Conservation (phyloP, 1,140 invertebrate genomes). For the Anastrepha ludens region DNA sequence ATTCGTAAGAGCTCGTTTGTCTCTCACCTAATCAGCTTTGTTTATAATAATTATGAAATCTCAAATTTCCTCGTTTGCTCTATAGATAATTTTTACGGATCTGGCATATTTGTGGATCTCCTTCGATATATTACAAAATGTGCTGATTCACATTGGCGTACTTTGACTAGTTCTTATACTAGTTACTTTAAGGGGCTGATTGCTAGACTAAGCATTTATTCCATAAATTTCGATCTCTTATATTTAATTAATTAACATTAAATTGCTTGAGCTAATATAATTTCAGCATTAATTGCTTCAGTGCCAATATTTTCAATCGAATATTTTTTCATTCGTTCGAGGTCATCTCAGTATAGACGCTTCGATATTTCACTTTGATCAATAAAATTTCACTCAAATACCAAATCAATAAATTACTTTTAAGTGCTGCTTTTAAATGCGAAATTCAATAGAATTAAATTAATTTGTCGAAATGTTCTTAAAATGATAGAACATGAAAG, state of each 20-base stretch:
- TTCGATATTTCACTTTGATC: conserved; percentile 48
- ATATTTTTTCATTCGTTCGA: neutral
- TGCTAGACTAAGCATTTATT: too few relatives aligned
- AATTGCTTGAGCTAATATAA: neutral
- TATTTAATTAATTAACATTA: neutral
- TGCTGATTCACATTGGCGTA: too few relatives aligned
- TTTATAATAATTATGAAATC: too few relatives aligned
- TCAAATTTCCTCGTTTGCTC: too few relatives aligned
- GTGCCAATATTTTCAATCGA: neutral
- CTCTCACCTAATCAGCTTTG: too few relatives aligned
- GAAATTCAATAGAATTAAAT: conserved; percentile 44
- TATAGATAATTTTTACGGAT: too few relatives aligned
- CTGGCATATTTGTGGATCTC: too few relatives aligned
- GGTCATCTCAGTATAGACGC: conserved; percentile 16
- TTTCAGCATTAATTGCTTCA: neutral
- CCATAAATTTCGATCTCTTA: too few relatives aligned
- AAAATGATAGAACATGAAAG: conserved; percentile 14
- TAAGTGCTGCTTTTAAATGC: conserved; percentile 37
- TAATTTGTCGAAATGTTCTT: conserved; percentile 44
- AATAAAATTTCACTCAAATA: neutral
- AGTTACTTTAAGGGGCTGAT: too few relatives aligned
- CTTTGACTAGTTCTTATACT: too few relatives aligned
- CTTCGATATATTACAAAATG: too few relatives aligned
- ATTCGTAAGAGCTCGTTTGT: too few relatives aligned
- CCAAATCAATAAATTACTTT: conserved; percentile 41